Evolutionary conservation across 2,888 invertebrate species (phyloP).

Genomic region (Papilio gigon): DNA sequence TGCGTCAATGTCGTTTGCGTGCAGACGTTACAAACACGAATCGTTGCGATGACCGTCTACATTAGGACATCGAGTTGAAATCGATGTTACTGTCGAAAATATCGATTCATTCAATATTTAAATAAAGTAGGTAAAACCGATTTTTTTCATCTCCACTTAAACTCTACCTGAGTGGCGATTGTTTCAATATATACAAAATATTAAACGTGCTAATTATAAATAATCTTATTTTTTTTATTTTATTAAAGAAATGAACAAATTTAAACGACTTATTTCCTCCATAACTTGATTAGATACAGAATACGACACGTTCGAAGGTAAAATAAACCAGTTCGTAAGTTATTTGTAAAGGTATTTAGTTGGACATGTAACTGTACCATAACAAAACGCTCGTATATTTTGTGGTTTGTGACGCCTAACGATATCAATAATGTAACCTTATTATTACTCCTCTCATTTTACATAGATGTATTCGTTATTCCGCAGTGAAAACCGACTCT

Average conservation of each 20-base stretch:
- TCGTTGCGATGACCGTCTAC: constrained; percentile 11
- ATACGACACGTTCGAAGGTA: background rate
- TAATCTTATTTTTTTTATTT: too few species aligned
- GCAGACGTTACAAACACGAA: constrained; percentile 18
- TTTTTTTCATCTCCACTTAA: too few species aligned
- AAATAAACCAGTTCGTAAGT: constrained; percentile 17
- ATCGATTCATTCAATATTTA: too few species aligned
- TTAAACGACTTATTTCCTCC: background rate
- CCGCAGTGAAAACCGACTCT: too few species aligned
- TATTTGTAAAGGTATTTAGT: constrained; percentile 10
- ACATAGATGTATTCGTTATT: too few species aligned
- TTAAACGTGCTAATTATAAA: too few species aligned
- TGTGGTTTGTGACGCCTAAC: background rate
- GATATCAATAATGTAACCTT: too few species aligned
- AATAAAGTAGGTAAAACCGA: too few species aligned
- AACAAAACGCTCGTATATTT: background rate
- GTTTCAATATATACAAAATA: too few species aligned
- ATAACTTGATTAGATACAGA: constrained; percentile 3
- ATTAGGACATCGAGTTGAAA: constrained; percentile 18
- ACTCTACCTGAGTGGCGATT: too few species aligned
- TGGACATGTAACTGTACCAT: background rate
- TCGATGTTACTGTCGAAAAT: background rate
- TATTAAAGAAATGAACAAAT: too few species aligned
- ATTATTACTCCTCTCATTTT: too few species aligned
- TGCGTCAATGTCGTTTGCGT: constrained; percentile 23